These are phyloP conservation scores for Agrotis exclamationis DNA, from an alignment of 2,888 invertebrate genomes.

Conservation along the genomic window DNA sequence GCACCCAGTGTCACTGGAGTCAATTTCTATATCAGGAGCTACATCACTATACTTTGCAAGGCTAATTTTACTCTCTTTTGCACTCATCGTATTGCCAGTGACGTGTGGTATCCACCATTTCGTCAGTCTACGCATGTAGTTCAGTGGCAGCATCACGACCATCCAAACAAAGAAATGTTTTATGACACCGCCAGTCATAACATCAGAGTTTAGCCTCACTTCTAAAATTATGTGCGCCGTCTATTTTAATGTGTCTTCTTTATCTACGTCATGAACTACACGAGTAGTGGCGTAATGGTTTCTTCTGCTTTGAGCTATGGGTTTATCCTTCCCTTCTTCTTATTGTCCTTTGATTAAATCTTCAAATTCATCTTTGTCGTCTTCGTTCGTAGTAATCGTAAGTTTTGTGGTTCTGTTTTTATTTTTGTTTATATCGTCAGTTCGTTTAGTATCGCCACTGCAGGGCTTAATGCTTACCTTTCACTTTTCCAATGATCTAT, in stretches of 20 bases:
- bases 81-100: constrained; percentile 1
- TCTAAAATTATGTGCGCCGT: constrained; percentile 52
- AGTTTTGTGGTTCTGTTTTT: neutral
- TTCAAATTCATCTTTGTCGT: neutral
- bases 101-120: constrained; percentile 14
- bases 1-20: too few relatives aligned
- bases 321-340: neutral
- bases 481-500: neutral
- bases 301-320: constrained; percentile 39
- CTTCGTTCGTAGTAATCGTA: neutral
- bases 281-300: constrained; percentile 30
- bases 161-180: constrained; percentile 49
- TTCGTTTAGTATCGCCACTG: neutral
- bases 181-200: constrained; percentile 57
- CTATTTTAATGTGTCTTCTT: constrained; percentile 52
- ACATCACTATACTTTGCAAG: neutral
- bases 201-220: constrained; percentile 54
- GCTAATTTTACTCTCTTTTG: constrained; percentile 18
- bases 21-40: neutral
- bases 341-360: neutral
- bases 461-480: neutral
- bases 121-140: constrained; percentile 16
- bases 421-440: too few relatives aligned
- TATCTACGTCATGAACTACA: constrained; percentile 52
- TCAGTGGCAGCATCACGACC: constrained; percentile 16